phyloP scores from a whole-genome alignment of 2,888 invertebrate genomes.

The Drosophila multiciliata region DNA sequence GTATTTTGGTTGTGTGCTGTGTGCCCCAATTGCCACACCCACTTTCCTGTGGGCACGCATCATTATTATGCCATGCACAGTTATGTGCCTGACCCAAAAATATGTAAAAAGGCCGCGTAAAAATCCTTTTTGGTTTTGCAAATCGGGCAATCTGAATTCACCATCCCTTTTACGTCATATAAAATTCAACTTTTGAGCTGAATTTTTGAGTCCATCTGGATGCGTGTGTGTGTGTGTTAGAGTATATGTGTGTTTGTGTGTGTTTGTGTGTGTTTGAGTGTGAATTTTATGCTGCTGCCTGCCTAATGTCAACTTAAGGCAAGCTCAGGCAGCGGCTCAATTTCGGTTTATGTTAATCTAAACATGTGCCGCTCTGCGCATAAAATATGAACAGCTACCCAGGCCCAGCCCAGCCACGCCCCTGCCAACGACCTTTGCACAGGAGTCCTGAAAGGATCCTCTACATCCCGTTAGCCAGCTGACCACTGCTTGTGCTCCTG shows the following conservation, averaged over 20 bases:
- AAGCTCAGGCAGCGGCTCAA: slow-evolving; percentile 72
- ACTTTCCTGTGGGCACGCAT: slow-evolving; percentile 51
- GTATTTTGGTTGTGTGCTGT: slow-evolving; percentile 7
- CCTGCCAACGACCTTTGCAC: neutral
- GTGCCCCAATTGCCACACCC: slow-evolving; percentile 28
- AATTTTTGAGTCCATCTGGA: slow-evolving; percentile 73
- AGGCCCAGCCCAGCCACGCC: neutral
- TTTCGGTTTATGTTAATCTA: slow-evolving; percentile 81
- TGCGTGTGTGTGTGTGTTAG: slow-evolving; percentile 17
- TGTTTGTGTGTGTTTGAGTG: slow-evolving; percentile 34
- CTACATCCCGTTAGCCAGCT: slow-evolving; percentile 22
- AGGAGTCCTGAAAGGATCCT: neutral
- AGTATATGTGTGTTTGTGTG: slow-evolving; percentile 21
- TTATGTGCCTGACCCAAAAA: slow-evolving; percentile 77
- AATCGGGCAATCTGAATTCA: slow-evolving; percentile 53
- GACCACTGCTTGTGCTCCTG: slow-evolving; percentile 31
- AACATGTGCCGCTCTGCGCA: slow-evolving; percentile 81
- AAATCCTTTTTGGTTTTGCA: slow-evolving; percentile 70
- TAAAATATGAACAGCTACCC: slow-evolving; percentile 73
- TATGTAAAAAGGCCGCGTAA: slow-evolving; percentile 76
- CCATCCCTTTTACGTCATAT: slow-evolving; percentile 48
- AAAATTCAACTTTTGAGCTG: slow-evolving; percentile 75
- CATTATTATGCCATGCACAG: slow-evolving; percentile 81
- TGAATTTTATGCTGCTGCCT: slow-evolving; percentile 64
- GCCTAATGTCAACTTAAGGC: slow-evolving; percentile 73